phyloP scores from a whole-genome alignment of 2,888 invertebrate species.

The Willowsia nigromaculata region DNA sequence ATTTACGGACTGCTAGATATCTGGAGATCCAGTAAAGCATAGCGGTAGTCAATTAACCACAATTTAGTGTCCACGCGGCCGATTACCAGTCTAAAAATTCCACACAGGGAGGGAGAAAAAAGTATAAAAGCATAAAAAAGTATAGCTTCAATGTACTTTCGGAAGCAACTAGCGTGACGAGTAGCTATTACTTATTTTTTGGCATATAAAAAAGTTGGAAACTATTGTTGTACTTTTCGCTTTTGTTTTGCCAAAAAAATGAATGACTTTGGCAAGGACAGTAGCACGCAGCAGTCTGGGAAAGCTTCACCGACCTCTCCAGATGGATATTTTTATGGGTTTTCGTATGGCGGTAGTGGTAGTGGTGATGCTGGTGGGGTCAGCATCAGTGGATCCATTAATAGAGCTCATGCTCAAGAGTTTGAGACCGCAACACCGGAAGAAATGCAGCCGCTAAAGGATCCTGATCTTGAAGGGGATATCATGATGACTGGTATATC shows the following conservation, averaged over 20 bases:
- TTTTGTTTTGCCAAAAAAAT: constrained; percentile 19
- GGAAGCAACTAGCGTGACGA: constrained; percentile 19
- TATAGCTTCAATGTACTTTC: neutral
- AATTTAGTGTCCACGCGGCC: constrained; percentile 1
- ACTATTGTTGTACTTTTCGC: neutral
- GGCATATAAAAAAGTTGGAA: neutral
- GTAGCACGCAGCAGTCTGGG: neutral
- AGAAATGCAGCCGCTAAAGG: constrained; percentile 53
- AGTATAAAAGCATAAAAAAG: neutral
- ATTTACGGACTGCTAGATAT: neutral
- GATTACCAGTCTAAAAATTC: neutral
- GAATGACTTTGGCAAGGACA: constrained; percentile 44
- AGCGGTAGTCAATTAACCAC: neutral
- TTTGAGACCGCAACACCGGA: neutral
- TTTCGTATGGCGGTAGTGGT: neutral
- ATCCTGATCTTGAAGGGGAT: constrained; percentile 15
- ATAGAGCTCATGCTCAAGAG: neutral
- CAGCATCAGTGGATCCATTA: neutral
- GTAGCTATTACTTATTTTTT: neutral
- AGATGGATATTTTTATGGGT: constrained; percentile 44
- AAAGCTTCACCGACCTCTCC: neutral
- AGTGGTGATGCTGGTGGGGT: neutral
- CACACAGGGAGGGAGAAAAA: neutral
- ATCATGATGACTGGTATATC: neutral
- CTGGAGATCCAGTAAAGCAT: neutral